A percentile compares a stretch with the other conserved stretches of the same genome.
phyloP scores from a whole-genome alignment of 1,140 invertebrate genomes.

The Bradynema listronoti region DNA sequence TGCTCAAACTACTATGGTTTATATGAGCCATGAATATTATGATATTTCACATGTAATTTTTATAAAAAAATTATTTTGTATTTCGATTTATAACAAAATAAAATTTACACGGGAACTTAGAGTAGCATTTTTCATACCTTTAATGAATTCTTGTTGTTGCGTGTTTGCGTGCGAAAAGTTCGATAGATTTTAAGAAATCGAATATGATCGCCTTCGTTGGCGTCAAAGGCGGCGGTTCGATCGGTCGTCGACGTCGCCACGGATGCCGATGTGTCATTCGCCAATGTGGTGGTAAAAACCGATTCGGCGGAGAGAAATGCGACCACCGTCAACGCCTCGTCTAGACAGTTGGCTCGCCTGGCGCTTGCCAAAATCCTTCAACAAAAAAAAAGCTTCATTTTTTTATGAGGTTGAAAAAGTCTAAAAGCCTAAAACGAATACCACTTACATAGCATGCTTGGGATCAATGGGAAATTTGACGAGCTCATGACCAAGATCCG shows the following conservation, averaged over 20 bases:
- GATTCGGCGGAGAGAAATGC: conserved; percentile 68
- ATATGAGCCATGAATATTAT: too few species aligned
- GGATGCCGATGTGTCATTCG: conserved; percentile 67
- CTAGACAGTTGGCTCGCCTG: conserved; percentile 60
- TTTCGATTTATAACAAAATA: too few species aligned
- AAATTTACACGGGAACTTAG: too few species aligned
- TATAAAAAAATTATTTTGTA: too few species aligned
- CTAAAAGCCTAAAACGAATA: too few species aligned
- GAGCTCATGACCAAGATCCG: conserved; percentile 75
- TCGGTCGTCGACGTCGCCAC: conserved; percentile 52
- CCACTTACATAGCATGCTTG: conserved; percentile 19
- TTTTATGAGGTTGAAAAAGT: too few species aligned
- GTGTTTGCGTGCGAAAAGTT: conserved; percentile 63
- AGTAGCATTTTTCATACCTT: conserved; percentile 64
- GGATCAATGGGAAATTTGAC: conserved; percentile 84
- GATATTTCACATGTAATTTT: too few species aligned
- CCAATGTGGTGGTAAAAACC: conserved; percentile 63
- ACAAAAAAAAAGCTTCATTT: too few species aligned
- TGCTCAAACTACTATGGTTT: too few species aligned
- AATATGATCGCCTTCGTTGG: conserved; percentile 75
- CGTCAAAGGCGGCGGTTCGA: conserved; percentile 56
- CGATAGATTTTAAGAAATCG: conserved; percentile 82
- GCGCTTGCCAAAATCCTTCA: conserved; percentile 37
- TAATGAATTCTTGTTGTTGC: conserved; percentile 61
- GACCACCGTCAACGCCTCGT: conserved; percentile 72